A percentile compares a stretch with the other conserved stretches of the same genome.
phyloP scores from a whole-genome alignment of 2,113 vertebrate genomes.

The Deroptyus accipitrinus region DNA sequence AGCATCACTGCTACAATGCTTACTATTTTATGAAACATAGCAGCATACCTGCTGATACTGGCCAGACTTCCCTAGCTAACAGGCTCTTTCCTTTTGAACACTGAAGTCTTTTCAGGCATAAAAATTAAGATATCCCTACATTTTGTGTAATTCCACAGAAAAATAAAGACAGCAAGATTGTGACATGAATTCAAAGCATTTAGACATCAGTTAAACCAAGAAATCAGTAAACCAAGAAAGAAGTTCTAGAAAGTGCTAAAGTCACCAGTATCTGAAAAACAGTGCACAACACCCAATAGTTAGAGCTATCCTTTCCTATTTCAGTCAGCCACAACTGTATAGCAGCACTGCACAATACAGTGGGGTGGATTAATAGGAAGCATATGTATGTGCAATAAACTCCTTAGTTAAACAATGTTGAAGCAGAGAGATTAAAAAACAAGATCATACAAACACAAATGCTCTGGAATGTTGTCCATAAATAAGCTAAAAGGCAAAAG shows the following conservation, averaged over 20 bases:
- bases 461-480: background rate
- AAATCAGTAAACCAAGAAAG: background rate
- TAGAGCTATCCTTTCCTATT: background rate
- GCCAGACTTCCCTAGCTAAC: background rate
- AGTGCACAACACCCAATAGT: background rate
- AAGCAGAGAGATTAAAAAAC: background rate
- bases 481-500: background rate
- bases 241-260: background rate
- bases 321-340: background rate
- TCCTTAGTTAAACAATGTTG: background rate
- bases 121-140: background rate
- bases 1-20: background rate
- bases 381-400: conserved; percentile 11
- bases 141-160: background rate
- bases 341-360: background rate
- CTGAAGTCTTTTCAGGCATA: background rate
- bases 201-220: background rate
- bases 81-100: background rate
- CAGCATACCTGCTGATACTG: background rate
- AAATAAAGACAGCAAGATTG: background rate
- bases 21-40: background rate
- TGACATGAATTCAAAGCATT: background rate
- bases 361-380: background rate
- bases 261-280: background rate
- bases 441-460: background rate